phyloP scores from a whole-genome alignment of 2,797 vertebrate species.

The Anguilla obscura region DNA sequence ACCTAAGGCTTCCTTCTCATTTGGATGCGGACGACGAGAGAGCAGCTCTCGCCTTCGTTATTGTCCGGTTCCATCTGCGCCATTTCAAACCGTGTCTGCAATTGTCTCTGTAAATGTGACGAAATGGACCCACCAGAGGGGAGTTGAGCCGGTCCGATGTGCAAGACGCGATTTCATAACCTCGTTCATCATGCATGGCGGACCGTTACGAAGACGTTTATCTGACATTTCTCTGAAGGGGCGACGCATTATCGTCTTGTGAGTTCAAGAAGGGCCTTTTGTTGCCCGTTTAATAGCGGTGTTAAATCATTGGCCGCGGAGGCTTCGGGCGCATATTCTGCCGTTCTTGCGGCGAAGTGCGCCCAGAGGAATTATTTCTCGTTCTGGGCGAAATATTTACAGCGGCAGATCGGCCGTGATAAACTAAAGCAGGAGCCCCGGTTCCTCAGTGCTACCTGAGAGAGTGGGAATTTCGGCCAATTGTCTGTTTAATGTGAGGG shows the following conservation, averaged over 20 bases:
- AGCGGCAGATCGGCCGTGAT: conserved; percentile 25
- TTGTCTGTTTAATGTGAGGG: not conserved
- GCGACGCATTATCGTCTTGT: not conserved
- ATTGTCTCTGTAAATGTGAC: not conserved
- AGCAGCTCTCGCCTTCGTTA: not conserved
- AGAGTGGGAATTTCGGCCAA: not conserved
- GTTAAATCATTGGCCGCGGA: not conserved
- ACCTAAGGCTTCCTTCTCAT: not conserved
- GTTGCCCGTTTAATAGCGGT: not conserved
- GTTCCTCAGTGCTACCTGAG: conserved; percentile 9
- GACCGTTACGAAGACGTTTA: conserved; percentile 7
- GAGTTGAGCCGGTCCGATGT: not conserved
- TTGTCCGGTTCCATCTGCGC: not conserved
- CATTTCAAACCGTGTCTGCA: not conserved
- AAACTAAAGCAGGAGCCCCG: not conserved
- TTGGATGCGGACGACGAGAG: not conserved
- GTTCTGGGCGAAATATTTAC: conserved; percentile 26
- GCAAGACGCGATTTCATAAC: not conserved
- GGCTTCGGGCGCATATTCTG: not conserved
- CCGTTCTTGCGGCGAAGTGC: conserved; percentile 2
- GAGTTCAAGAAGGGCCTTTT: conserved; percentile 10
- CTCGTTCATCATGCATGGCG: not conserved
- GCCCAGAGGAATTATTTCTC: not conserved
- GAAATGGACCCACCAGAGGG: not conserved
- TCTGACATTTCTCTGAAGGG: not conserved